Evolutionary conservation across 2,797 vertebrate species (phyloP).

Genomic region (Nyctalus aviator): DNA sequence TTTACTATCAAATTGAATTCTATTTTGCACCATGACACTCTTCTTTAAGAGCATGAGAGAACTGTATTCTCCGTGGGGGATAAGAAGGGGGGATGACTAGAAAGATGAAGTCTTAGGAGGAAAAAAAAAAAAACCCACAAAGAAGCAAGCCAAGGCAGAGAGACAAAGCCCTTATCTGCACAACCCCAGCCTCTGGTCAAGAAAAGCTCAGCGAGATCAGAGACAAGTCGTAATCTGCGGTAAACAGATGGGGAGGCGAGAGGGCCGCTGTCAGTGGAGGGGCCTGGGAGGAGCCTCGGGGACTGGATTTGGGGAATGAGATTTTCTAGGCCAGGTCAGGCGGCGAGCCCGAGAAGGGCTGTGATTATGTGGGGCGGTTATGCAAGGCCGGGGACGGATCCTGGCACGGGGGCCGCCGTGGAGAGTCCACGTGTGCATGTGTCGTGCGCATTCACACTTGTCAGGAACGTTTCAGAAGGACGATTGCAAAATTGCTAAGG

Average conservation of each 20-base stretch:
- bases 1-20: conserved; percentile 3
- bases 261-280: neutral
- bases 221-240: conserved; percentile 58
- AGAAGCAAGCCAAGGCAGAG: conserved; percentile 58
- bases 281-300: neutral
- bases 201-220: conserved; percentile 65
- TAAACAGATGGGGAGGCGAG: neutral
- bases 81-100: neutral
- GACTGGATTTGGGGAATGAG: neutral
- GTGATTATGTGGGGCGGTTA: neutral
- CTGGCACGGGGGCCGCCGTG: fast-evolving
- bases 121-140: neutral
- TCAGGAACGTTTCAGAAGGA: neutral
- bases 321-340: conserved; percentile 55
- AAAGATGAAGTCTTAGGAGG: conserved; percentile 42
- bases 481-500: neutral
- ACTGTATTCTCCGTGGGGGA: conserved; percentile 10
- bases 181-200: conserved; percentile 65
- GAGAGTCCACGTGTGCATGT: fast-evolving
- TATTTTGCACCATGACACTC: conserved; percentile 59
- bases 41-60: conserved; percentile 12
- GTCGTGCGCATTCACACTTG: no score
- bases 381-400: neutral
- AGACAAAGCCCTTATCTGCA: conserved; percentile 61
- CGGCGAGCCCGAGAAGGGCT: neutral